phyloP scores from a whole-genome alignment of 2,113 vertebrate species.

The Trinectes maculatus region DNA sequence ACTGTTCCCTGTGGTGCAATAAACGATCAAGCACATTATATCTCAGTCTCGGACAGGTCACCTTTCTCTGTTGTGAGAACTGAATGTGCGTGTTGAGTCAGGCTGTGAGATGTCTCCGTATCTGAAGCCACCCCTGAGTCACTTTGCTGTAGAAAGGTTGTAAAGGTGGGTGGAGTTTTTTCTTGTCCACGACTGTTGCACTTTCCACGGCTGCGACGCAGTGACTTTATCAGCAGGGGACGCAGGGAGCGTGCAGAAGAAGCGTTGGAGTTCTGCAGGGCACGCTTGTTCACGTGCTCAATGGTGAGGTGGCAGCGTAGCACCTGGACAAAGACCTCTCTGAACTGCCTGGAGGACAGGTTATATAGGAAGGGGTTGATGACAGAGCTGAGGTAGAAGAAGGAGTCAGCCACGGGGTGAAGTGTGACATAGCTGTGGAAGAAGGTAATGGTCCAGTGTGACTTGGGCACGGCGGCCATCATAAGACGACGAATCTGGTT shows the following conservation, averaged over 20 bases:
- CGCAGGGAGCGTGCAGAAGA: slow-evolving; percentile 68
- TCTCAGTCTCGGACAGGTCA: slow-evolving; percentile 48
- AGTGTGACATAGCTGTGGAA: slow-evolving; percentile 86
- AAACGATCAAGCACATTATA: slow-evolving; percentile 46
- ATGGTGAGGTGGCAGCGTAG: slow-evolving; percentile 86
- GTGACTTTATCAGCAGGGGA: slow-evolving; percentile 59
- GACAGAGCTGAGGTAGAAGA: slow-evolving; percentile 97
- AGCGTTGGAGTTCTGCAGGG: slow-evolving; percentile 23
- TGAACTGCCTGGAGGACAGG: slow-evolving; percentile 92
- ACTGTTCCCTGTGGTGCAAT: slow-evolving; percentile 23
- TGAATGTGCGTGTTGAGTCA: slow-evolving; percentile 8
- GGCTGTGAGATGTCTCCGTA: neutral
- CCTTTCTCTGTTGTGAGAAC: neutral
- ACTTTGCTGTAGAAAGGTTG: slow-evolving; percentile 30
- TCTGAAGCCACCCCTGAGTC: slow-evolving; percentile 46
- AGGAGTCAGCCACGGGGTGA: slow-evolving; percentile 87
- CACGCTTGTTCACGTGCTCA: slow-evolving; percentile 84
- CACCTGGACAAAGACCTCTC: slow-evolving; percentile 88
- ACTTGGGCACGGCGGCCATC: slow-evolving; percentile 88
- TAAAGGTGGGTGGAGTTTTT: neutral
- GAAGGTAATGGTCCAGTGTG: slow-evolving; percentile 84
- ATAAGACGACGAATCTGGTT: slow-evolving; percentile 92
- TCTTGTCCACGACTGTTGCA: neutral
- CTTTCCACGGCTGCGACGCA: slow-evolving; percentile 46
- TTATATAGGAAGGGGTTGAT: slow-evolving; percentile 96